Percentiles rank a stretch among this genome's conserved stretches.
phyloP scores from a whole-genome alignment of 2,797 vertebrate species.

The Rhyacichthys aspro region DNA sequence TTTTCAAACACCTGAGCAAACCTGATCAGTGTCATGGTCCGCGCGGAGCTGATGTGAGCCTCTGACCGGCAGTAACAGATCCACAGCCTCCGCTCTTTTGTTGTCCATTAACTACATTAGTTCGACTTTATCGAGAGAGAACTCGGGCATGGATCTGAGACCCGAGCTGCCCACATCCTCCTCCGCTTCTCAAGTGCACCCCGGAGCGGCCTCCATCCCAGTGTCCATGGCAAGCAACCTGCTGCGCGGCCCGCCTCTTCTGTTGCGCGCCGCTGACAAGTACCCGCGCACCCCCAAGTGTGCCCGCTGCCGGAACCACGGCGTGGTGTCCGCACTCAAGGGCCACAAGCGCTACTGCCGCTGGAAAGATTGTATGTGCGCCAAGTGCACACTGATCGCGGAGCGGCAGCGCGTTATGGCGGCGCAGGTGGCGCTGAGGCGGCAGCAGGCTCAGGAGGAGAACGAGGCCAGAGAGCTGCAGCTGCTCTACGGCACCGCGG shows the following conservation, averaged over 20 bases:
- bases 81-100: neutral
- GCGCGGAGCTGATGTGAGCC: conserved; percentile 45
- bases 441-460: conserved; percentile 97
- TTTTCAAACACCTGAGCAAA: conserved; percentile 11
- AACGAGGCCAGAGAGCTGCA: conserved; percentile 96
- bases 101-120: conserved; percentile 8
- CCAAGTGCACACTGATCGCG: conserved; percentile 96
- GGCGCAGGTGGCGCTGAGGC: conserved; percentile 93
- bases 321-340: conserved; percentile 95
- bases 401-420: conserved; percentile 98
- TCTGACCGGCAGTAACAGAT: conserved; percentile 5
- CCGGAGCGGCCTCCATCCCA: conserved; percentile 85
- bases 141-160: conserved; percentile 88
- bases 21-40: conserved; percentile 3
- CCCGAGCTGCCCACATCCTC: conserved; percentile 85
- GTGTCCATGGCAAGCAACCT: conserved; percentile 90
- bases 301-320: conserved; percentile 95
- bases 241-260: conserved; percentile 88
- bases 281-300: conserved; percentile 98
- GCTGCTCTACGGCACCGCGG: conserved; percentile 95
- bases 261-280: conserved; percentile 92
- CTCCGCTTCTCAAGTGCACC: conserved; percentile 82
- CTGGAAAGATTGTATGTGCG: conserved; percentile 99
- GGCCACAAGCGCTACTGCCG: conserved; percentile 99
- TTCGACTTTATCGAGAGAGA: conserved; percentile 10